Conservation (phyloP, 2,888 invertebrate genomes). For the Rhingia campestris region DNA sequence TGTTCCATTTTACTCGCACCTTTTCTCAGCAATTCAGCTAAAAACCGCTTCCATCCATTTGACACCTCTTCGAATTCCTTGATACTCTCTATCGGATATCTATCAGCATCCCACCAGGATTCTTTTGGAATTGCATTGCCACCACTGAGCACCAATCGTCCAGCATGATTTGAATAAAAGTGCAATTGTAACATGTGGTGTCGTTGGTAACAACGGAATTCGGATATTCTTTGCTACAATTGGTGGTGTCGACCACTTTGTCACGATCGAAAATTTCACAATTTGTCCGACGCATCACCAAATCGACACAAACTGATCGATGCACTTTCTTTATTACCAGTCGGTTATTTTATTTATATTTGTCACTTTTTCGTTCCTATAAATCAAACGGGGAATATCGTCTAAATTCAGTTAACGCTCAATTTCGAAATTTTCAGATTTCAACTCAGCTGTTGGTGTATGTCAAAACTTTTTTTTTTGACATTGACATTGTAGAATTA, state of each 20-base stretch:
- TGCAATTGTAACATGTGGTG: constrained; percentile 91
- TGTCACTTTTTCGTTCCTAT: not conserved
- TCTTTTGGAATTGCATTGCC: constrained; percentile 79
- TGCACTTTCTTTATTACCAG: not conserved
- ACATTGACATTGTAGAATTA: constrained; percentile 54
- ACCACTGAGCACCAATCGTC: constrained; percentile 86
- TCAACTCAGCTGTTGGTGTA: constrained; percentile 30
- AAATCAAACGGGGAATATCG: not conserved
- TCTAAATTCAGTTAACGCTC: constrained; percentile 32
- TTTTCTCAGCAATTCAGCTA: constrained; percentile 88
- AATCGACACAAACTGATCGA: constrained; percentile 46
- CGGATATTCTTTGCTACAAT: constrained; percentile 25
- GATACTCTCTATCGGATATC: constrained; percentile 92
- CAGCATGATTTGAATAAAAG: constrained; percentile 91
- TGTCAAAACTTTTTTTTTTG: constrained; percentile 13
- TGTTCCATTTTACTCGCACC: constrained; percentile 80
- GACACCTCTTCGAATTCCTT: constrained; percentile 93
- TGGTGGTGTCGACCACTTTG: constrained; percentile 36
- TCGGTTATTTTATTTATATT: not conserved
- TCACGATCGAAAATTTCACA: constrained; percentile 44
- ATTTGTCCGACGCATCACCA: constrained; percentile 62
- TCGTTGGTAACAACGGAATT: constrained; percentile 75
- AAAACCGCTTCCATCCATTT: constrained; percentile 89
- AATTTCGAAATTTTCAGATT: constrained; percentile 16
- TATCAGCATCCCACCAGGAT: constrained; percentile 82